phyloP scores from a whole-genome alignment of 2,113 vertebrate genomes.

The Podilymbus podiceps region DNA sequence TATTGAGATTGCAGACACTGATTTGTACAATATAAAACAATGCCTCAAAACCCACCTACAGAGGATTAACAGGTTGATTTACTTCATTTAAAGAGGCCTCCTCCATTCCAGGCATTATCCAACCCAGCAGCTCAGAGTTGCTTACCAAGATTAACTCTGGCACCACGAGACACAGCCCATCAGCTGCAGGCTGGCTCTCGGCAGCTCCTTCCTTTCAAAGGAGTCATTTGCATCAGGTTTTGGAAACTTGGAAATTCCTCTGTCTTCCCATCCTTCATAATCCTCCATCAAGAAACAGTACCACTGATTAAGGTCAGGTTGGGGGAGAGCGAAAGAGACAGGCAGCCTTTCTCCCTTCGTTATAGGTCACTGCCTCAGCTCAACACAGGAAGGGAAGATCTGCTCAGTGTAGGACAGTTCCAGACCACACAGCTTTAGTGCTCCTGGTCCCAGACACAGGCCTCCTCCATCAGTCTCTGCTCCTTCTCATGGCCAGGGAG shows the following conservation, averaged over 20 bases:
- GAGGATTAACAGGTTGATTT: conserved; percentile 14
- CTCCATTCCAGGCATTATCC: not conserved
- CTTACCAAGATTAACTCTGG: conserved; percentile 3
- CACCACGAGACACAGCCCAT: not conserved
- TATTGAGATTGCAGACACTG: not conserved
- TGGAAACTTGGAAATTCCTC: not conserved
- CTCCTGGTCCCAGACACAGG: not conserved
- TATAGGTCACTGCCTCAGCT: not conserved
- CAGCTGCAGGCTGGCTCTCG: not conserved
- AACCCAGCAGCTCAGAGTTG: conserved; percentile 15
- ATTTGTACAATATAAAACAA: not conserved
- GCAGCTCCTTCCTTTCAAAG: not conserved
- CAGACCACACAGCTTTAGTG: not conserved
- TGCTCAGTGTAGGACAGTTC: not conserved
- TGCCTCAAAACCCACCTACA: not conserved
- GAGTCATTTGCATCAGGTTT: not conserved
- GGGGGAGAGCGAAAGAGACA: not conserved
- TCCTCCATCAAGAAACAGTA: not conserved
- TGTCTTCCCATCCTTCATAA: not conserved
- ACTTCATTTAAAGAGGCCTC: not conserved
- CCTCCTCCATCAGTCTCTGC: not conserved
- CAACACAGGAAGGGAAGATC: not conserved
- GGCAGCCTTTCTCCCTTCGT: not conserved
- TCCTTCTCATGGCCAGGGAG: not conserved
- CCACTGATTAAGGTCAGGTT: not conserved